Evolutionary conservation across 2,888 invertebrate species (phyloP).

Genomic region (Danaus chrysippus): DNA sequence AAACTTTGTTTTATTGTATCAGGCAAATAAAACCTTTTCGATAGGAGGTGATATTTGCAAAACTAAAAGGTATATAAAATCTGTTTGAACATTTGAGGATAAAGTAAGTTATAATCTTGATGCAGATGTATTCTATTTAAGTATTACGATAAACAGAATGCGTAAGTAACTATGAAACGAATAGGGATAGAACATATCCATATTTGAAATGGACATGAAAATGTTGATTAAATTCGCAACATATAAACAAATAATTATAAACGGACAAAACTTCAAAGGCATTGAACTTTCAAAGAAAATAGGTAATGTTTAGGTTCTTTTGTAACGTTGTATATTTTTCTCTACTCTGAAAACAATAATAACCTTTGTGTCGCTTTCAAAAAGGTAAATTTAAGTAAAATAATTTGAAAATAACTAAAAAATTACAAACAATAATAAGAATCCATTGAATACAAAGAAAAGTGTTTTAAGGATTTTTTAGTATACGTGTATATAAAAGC

Average conservation of each 20-base stretch:
- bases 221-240: too few species aligned
- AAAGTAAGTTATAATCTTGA: too few species aligned
- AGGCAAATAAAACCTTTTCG: too few species aligned
- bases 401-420: slow-evolving; percentile 4
- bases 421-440: background rate
- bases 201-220: too few species aligned
- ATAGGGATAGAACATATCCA: too few species aligned
- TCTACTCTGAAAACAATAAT: slow-evolving; percentile 14
- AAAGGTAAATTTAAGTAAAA: slow-evolving; percentile 5
- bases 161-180: too few species aligned
- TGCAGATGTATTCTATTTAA: too few species aligned
- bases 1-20: too few species aligned
- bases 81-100: too few species aligned
- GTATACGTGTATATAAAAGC: slow-evolving; percentile 26
- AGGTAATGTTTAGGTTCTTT: slow-evolving; percentile 10
- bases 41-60: too few species aligned
- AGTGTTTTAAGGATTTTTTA: slow-evolving; percentile 19
- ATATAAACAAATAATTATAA: background rate
- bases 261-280: background rate
- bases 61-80: too few species aligned
- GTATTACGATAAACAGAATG: too few species aligned
- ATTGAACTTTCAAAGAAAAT: slow-evolving; percentile 1
- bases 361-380: slow-evolving; percentile 12
- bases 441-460: background rate
- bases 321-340: slow-evolving; percentile 15